phyloP scores from a whole-genome alignment of 2,113 vertebrate species.

The Nothoprocta pentlandii region DNA sequence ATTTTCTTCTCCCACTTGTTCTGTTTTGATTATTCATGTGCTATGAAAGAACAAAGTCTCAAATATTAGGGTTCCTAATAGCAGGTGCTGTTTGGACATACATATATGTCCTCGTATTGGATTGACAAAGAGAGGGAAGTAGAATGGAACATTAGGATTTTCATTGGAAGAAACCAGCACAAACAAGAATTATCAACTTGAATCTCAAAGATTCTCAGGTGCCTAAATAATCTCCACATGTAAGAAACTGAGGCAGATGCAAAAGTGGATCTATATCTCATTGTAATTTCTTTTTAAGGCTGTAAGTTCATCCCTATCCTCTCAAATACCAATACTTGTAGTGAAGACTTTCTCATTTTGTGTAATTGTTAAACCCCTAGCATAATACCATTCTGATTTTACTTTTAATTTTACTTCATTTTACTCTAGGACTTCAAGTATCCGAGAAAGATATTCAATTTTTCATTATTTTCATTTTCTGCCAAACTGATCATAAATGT shows the following conservation, averaged over 20 bases:
- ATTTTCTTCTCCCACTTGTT: not conserved
- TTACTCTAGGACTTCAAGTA: not conserved
- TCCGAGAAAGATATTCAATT: not conserved
- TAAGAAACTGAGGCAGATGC: not conserved
- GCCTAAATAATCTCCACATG: too few relatives aligned
- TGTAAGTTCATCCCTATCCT: not conserved
- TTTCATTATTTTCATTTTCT: not conserved
- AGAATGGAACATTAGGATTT: not conserved
- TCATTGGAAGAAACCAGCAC: not conserved
- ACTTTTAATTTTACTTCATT: not conserved
- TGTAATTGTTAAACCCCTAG: not conserved
- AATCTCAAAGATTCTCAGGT: not conserved
- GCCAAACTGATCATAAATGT: not conserved
- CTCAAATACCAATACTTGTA: not conserved
- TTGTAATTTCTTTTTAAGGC: not conserved
- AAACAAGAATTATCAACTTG: not conserved
- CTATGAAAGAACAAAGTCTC: not conserved
- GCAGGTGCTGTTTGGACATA: not conserved
- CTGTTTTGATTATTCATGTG: not conserved
- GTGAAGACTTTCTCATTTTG: not conserved
- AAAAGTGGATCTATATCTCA: not conserved
- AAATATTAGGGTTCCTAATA: not conserved
- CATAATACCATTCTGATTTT: not conserved
- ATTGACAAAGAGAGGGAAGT: not conserved
- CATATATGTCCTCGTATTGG: not conserved